phyloP scores from a whole-genome alignment of 1,140 invertebrate species.

The Meloidogyne exigua region DNA sequence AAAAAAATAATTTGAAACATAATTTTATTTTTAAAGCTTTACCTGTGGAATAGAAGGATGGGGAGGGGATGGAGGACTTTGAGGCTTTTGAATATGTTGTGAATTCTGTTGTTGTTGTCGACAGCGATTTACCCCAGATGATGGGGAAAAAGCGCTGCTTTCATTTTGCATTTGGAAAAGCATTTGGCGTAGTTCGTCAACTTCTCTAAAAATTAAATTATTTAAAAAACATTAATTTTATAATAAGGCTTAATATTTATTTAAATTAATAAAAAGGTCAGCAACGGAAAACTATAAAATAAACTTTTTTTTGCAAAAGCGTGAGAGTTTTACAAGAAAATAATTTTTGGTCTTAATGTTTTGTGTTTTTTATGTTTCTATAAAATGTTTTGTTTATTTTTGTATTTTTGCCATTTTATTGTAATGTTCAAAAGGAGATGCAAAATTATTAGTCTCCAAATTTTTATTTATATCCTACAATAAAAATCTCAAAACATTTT shows the following conservation, averaged over 20 bases:
- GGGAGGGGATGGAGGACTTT: constrained; percentile 35
- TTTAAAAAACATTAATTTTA: too few species aligned
- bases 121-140: not conserved
- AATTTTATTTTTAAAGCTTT: not conserved
- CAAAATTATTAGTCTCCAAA: too few species aligned
- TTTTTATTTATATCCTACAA: too few species aligned
- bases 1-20: constrained; percentile 21
- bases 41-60: constrained; percentile 24
- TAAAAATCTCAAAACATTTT: too few species aligned
- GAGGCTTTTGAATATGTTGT: constrained; percentile 3
- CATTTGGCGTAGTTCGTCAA: constrained; percentile 38
- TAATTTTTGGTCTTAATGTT: not conserved
- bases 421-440: too few species aligned
- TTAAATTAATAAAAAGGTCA: too few species aligned
- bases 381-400: too few species aligned
- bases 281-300: not conserved
- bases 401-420: too few species aligned
- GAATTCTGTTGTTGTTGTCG: not conserved
- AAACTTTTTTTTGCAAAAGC: not conserved
- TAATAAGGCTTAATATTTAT: too few species aligned
- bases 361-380: too few species aligned
- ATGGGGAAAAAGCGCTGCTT: not conserved
- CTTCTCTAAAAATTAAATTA: constrained; percentile 40
- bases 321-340: not conserved
- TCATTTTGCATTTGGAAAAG: constrained; percentile 31